A percentile compares a stretch with the other conserved stretches of the same genome.
phyloP scores from a whole-genome alignment of 2,888 invertebrate species.

The Philereme transversata region DNA sequence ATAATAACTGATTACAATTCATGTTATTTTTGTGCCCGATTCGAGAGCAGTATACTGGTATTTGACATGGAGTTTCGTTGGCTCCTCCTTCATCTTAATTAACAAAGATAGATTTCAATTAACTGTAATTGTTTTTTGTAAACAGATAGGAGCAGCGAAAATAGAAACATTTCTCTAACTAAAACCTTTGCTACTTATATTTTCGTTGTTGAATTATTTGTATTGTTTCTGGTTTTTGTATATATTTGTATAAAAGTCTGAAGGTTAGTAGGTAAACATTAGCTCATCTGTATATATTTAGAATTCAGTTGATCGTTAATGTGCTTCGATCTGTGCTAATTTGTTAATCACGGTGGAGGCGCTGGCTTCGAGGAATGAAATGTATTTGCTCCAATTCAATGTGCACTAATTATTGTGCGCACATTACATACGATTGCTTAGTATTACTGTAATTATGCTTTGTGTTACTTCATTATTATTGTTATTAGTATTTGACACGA shows the following conservation, averaged over 20 bases:
- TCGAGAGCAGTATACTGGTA: conserved; percentile 43
- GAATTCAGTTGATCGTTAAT: conserved; percentile 26
- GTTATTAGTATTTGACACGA: conserved; percentile 30
- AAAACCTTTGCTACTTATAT: neutral
- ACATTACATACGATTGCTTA: conserved; percentile 44
- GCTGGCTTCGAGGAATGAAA: conserved; percentile 40
- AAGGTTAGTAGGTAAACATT: conserved; percentile 26
- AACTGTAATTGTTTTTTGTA: conserved; percentile 55
- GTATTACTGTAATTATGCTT: conserved; percentile 35
- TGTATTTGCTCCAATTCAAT: conserved; percentile 49
- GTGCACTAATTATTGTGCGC: conserved; percentile 39
- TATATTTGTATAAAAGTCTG: conserved; percentile 8
- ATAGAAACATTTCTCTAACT: neutral
- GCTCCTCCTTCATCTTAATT: conserved; percentile 45
- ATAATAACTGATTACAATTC: conserved; percentile 18
- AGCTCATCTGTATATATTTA: conserved; percentile 1
- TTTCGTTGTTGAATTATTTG: conserved; percentile 1
- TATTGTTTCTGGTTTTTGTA: neutral
- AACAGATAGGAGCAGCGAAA: conserved; percentile 26
- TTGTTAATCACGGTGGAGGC: conserved; percentile 33
- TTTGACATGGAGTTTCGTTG: conserved; percentile 48
- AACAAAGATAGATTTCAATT: conserved; percentile 51
- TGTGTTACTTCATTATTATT: conserved; percentile 36
- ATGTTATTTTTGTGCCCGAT: conserved; percentile 26
- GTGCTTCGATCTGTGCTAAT: conserved; percentile 42